Evolutionary conservation across 2,797 vertebrate genomes (phyloP).

Genomic region (Muscicapa comitata): DNA sequence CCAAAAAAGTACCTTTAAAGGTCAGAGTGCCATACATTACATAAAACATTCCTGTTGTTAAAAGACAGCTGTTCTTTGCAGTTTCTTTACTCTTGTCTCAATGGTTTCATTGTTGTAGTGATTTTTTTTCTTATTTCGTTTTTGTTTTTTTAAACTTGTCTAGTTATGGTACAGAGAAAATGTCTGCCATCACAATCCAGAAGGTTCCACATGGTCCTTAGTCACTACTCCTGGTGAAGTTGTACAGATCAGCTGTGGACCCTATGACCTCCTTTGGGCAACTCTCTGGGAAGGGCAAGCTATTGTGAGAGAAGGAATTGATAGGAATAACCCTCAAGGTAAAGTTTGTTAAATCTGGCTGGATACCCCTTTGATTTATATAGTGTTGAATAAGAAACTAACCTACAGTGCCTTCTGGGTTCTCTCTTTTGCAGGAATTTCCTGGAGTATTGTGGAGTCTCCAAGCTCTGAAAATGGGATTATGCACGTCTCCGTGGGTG

Average conservation of each 20-base stretch:
- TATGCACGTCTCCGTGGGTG: slow-evolving; percentile 87
- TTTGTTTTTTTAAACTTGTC: neutral
- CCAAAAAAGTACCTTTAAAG: slow-evolving; percentile 7
- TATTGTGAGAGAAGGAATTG: slow-evolving; percentile 90
- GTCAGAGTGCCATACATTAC: neutral
- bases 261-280: slow-evolving; percentile 91
- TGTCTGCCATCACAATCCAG: slow-evolving; percentile 87
- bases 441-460: slow-evolving; percentile 88
- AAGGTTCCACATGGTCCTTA: slow-evolving; percentile 88
- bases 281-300: slow-evolving; percentile 96
- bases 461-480: slow-evolving; percentile 87
- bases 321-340: slow-evolving; percentile 89
- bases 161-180: slow-evolving; percentile 94
- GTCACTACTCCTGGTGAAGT: slow-evolving; percentile 87
- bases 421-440: slow-evolving; percentile 67
- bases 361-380: neutral
- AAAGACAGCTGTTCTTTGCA: neutral
- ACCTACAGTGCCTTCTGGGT: neutral
- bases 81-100: neutral
- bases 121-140: neutral
- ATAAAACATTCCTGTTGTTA: neutral
- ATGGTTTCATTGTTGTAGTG: neutral
- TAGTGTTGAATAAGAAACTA: neutral
- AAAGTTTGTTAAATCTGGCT: neutral
- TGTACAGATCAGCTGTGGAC: slow-evolving; percentile 95